A percentile compares a stretch with the other conserved stretches of the same genome.
These are phyloP conservation scores for Cichlasoma orientale DNA, from an alignment of 2,797 vertebrate genomes.

Conservation along the genomic window DNA sequence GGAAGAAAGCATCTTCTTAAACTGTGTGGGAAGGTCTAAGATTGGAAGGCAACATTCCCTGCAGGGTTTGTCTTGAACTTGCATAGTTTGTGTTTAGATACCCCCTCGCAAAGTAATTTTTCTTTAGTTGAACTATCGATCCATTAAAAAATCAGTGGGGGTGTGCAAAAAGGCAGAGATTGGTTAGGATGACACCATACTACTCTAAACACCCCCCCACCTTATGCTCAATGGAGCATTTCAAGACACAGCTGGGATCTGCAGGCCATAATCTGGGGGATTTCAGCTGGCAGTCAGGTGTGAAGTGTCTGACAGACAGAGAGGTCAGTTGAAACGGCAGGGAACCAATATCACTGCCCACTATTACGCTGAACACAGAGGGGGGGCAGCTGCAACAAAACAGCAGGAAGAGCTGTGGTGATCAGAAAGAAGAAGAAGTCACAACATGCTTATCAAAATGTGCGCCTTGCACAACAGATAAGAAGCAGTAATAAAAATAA, in stretches of 20 bases:
- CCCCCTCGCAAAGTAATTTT: neutral
- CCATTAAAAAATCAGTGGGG: constrained; percentile 36
- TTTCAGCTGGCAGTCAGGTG: constrained; percentile 61
- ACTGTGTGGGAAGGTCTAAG: neutral
- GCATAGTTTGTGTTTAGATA: constrained; percentile 4
- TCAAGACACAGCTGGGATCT: constrained; percentile 50
- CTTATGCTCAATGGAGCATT: constrained; percentile 50
- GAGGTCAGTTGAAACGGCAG: constrained; percentile 50
- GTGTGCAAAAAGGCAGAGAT: constrained; percentile 14
- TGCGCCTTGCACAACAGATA: neutral
- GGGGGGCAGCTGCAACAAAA: constrained; percentile 46
- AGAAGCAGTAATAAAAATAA: neutral
- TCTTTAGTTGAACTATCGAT: constrained; percentile 31
- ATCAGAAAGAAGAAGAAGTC: constrained; percentile 9
- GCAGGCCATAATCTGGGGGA: constrained; percentile 52
- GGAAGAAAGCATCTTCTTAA: neutral
- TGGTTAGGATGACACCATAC: constrained; percentile 19
- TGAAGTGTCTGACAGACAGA: constrained; percentile 60
- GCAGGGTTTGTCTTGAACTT: neutral
- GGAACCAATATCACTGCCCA: constrained; percentile 43
- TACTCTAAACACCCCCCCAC: constrained; percentile 13
- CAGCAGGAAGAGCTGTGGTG: neutral
- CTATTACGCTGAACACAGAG: constrained; percentile 26
- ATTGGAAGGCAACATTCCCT: neutral
- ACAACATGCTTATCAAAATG: neutral